Conservation (phyloP, 2,797 vertebrate species). For the Anguilla anguilla region DNA sequence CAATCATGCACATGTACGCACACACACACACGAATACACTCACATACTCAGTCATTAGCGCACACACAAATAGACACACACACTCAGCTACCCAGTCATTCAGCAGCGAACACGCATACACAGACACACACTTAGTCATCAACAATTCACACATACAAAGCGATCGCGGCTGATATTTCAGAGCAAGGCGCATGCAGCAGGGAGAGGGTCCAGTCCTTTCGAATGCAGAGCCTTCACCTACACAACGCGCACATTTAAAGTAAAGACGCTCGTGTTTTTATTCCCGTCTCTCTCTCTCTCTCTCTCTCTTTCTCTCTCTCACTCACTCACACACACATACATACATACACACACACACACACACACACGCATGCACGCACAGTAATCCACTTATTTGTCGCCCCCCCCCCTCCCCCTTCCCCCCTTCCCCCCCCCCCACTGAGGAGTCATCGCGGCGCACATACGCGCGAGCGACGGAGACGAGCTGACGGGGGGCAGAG, state of each 20-base stretch:
- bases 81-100: neutral
- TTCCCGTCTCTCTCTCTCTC: slow-evolving; percentile 39
- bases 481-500: slow-evolving; percentile 56
- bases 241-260: slow-evolving; percentile 23
- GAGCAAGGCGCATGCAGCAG: neutral
- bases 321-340: slow-evolving; percentile 11
- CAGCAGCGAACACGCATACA: neutral
- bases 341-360: neutral
- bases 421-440: slow-evolving; percentile 68
- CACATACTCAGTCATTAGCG: neutral
- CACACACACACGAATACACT: neutral
- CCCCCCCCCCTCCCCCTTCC: slow-evolving; percentile 64
- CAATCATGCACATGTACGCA: neutral
- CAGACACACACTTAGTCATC: neutral
- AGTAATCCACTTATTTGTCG: slow-evolving; percentile 58
- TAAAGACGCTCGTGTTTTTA: neutral
- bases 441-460: slow-evolving; percentile 69
- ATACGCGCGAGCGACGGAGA: slow-evolving; percentile 57
- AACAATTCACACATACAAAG: neutral
- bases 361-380: slow-evolving; percentile 37
- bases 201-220: neutral
- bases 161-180: neutral
- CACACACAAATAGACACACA: neutral
- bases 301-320: slow-evolving; percentile 38
- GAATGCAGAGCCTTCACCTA: neutral